phyloP scores from a whole-genome alignment of 2,888 invertebrate species.

The Drosophila affinis region DNA sequence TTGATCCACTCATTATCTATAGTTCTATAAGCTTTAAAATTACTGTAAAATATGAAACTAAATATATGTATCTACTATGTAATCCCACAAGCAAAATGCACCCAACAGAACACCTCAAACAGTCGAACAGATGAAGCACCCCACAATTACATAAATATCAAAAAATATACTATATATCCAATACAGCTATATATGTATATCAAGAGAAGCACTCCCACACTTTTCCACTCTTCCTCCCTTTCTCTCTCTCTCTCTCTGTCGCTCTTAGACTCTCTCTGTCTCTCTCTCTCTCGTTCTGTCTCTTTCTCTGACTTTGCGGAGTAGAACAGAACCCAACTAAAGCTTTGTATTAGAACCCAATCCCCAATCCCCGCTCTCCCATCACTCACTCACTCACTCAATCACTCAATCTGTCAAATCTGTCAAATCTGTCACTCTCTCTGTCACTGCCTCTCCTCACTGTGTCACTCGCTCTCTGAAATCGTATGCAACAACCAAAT shows the following conservation, averaged over 20 bases:
- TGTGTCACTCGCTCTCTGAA: constrained; percentile 46
- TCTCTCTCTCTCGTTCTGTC: constrained; percentile 13
- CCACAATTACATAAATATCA: constrained; percentile 6
- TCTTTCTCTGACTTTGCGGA: constrained; percentile 27
- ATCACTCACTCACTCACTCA: constrained; percentile 19
- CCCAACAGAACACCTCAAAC: constrained; percentile 21
- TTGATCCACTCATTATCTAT: constrained; percentile 3
- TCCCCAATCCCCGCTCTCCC: background rate
- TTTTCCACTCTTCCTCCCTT: constrained; percentile 22
- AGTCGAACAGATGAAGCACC: constrained; percentile 39
- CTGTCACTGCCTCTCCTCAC: constrained; percentile 26
- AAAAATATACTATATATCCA: background rate
- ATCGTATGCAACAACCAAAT: constrained; percentile 69
- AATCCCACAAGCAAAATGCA: constrained; percentile 28
- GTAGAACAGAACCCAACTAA: constrained; percentile 23
- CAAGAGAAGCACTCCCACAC: constrained; percentile 32
- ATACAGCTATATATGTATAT: constrained; percentile 9
- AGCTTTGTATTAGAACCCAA: constrained; percentile 17
- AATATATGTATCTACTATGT: constrained; percentile 4
- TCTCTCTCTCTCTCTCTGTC: constrained; percentile 17
- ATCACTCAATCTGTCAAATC: constrained; percentile 11
- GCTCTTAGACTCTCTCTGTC: constrained; percentile 16
- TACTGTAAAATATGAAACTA: constrained; percentile 24
- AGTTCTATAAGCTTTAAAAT: constrained; percentile 28
- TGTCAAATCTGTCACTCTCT: constrained; percentile 16